Conservation (phyloP, 2,113 vertebrate genomes). For the Panthera uncia region DNA sequence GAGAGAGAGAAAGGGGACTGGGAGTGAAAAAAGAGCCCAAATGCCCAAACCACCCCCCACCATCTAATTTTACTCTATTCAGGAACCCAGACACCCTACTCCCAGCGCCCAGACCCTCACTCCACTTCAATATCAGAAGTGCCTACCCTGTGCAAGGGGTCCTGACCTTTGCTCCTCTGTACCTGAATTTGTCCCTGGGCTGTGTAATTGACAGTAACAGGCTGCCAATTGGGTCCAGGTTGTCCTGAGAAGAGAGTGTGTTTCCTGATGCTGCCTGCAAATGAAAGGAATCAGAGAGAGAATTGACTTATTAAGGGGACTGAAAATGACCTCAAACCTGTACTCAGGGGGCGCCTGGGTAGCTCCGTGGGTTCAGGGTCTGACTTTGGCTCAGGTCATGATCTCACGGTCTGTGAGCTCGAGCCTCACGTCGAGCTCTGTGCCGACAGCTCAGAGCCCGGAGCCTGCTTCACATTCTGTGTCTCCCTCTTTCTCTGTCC, state of each 20-base stretch:
- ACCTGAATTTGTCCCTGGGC: constrained; percentile 69
- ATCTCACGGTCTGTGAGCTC: too few relatives aligned
- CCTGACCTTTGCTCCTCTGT: background rate
- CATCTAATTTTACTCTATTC: background rate
- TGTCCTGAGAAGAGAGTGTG: constrained; percentile 63
- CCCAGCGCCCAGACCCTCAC: background rate
- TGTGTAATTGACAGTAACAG: constrained; percentile 62
- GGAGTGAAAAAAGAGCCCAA: background rate
- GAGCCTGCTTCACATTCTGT: too few relatives aligned
- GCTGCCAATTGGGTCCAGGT: constrained; percentile 29
- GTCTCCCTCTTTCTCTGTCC: too few relatives aligned
- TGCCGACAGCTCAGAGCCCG: too few relatives aligned
- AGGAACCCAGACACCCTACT: background rate
- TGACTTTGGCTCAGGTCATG: too few relatives aligned
- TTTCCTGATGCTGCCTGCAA: constrained; percentile 59
- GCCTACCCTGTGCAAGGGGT: background rate
- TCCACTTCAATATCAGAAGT: background rate
- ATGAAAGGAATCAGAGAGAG: background rate
- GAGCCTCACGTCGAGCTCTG: too few relatives aligned
- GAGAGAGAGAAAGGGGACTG: background rate
- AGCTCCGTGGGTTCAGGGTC: too few relatives aligned
- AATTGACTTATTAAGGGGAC: background rate
- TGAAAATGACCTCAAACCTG: background rate
- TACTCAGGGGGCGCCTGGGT: background rate
- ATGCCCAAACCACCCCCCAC: background rate